Conservation (phyloP, 2,888 invertebrate genomes). For the Tolmerus cingulatus region DNA sequence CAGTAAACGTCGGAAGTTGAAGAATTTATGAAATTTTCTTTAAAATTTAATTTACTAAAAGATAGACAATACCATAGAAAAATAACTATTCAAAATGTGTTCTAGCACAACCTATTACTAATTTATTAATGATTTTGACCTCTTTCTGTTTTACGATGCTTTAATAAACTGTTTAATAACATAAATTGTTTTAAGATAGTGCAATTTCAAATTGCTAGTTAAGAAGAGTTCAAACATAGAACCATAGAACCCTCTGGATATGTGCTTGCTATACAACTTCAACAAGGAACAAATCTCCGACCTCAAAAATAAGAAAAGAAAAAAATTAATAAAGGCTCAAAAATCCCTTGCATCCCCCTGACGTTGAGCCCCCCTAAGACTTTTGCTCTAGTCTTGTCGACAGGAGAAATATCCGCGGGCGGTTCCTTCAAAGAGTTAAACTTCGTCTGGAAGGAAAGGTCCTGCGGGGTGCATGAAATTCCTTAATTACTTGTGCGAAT, state of each 20-base stretch:
- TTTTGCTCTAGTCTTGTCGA: neutral
- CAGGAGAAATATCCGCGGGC: slow-evolving; percentile 26
- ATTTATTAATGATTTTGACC: no score
- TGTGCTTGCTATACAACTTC: no score
- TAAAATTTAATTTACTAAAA: no score
- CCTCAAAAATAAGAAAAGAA: neutral
- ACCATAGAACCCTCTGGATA: no score
- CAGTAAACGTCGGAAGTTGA: neutral
- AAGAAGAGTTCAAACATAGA: no score
- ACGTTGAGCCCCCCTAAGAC: neutral
- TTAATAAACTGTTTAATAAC: no score
- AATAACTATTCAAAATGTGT: no score
- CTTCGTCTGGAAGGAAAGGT: neutral
- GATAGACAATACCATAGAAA: no score
- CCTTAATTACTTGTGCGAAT: slow-evolving; percentile 51
- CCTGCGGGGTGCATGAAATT: slow-evolving; percentile 44
- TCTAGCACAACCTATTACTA: no score
- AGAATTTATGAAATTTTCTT: neutral
- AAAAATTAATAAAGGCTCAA: neutral
- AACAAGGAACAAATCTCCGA: neutral
- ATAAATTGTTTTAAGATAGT: no score
- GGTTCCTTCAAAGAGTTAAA: slow-evolving; percentile 33
- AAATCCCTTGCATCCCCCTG: neutral
- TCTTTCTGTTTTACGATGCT: no score
- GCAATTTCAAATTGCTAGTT: no score